These are phyloP conservation scores for Telmatochromis sp. DNA, from an alignment of 2,113 vertebrate genomes.

Conservation along the genomic window DNA sequence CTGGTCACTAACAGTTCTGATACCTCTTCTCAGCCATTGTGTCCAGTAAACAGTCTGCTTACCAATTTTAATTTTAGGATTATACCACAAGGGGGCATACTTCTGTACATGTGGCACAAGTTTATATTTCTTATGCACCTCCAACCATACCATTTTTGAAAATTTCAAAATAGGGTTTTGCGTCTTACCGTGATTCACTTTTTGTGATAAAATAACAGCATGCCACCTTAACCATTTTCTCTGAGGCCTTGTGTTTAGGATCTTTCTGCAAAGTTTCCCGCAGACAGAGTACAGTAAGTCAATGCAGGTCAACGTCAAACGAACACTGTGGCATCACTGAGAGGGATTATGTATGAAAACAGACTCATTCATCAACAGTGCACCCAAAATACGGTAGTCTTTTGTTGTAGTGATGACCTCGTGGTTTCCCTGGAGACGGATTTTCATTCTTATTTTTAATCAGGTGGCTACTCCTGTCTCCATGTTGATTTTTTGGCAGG, in stretches of 20 bases:
- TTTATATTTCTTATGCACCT: no score
- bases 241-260: not conserved
- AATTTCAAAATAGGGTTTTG: no score
- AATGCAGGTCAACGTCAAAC: not conserved
- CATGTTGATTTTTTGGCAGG: not conserved
- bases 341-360: not conserved
- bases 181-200: no score
- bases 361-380: not conserved
- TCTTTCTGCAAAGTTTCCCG: not conserved
- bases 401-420: not conserved
- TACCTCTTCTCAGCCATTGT: no score
- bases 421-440: not conserved
- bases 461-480: not conserved
- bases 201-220: not conserved
- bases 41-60: no score
- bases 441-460: not conserved
- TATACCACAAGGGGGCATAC: no score
- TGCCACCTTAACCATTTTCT: not conserved
- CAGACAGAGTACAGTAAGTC: not conserved
- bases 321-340: not conserved
- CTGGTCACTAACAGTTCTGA: fast-evolving
- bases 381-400: not conserved
- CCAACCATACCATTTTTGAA: no score
- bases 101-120: no score
- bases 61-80: no score